A percentile compares a stretch with the other conserved stretches of the same genome.
Evolutionary conservation across 2,797 vertebrate species (phyloP).

Genomic region (Gallirallus australis): DNA sequence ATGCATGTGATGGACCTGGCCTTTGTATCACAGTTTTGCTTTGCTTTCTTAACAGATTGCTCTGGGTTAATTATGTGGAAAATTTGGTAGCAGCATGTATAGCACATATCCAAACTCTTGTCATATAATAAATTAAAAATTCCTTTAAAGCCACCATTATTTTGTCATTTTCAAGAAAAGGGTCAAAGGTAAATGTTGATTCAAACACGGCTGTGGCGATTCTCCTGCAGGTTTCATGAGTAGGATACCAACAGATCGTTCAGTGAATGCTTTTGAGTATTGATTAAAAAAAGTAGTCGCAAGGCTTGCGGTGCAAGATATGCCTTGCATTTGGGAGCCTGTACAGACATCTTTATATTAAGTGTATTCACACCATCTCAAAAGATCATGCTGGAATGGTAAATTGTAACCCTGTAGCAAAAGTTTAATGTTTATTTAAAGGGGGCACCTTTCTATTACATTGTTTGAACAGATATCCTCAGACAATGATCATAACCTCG

Average conservation of each 20-base stretch:
- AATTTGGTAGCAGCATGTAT: neutral
- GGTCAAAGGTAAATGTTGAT: constrained; percentile 32
- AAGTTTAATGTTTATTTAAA: constrained; percentile 66
- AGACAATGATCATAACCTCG: constrained; percentile 53
- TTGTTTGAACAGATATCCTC: constrained; percentile 67
- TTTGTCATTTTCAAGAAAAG: constrained; percentile 11
- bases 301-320: constrained; percentile 57
- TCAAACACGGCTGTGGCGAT: neutral
- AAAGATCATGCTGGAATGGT: constrained; percentile 55
- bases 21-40: neutral
- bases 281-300: constrained; percentile 55
- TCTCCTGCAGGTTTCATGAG: neutral
- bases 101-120: neutral
- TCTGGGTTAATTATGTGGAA: neutral
- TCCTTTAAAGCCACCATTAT: neutral
- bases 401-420: constrained; percentile 45
- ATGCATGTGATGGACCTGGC: constrained; percentile 6
- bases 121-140: neutral
- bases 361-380: constrained; percentile 66
- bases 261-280: constrained; percentile 69
- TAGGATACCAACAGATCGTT: constrained; percentile 57
- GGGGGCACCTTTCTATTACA: constrained; percentile 57
- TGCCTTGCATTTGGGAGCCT: constrained; percentile 55
- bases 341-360: constrained; percentile 70
- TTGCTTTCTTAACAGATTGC: constrained; percentile 27